Conservation (phyloP, 2,797 vertebrate species). For the Trematomus bernacchii region DNA sequence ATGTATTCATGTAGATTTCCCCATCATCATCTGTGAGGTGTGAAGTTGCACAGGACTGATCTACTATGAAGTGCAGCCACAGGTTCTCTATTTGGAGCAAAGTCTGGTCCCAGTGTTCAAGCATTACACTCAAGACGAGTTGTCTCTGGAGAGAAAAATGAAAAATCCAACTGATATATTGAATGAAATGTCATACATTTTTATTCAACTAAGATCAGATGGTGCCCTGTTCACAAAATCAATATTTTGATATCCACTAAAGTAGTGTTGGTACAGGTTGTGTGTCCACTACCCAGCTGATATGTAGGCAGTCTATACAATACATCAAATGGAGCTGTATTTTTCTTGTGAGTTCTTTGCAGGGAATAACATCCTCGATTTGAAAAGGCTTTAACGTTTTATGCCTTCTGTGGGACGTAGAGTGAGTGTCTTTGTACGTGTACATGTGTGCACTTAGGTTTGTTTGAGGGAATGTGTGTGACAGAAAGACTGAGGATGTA, state of each 20-base stretch:
- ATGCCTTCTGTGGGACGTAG: conserved; percentile 72
- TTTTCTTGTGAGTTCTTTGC: conserved; percentile 51
- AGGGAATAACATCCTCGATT: conserved; percentile 59
- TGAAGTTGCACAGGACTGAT: conserved; percentile 76
- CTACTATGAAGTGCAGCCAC: conserved; percentile 27
- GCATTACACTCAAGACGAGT: conserved; percentile 25
- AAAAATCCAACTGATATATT: conserved; percentile 34
- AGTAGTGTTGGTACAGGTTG: conserved; percentile 53
- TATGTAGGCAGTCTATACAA: conserved; percentile 65
- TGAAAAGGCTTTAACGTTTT: conserved; percentile 66
- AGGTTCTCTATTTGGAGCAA: conserved; percentile 29
- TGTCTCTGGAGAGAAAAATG: conserved; percentile 27
- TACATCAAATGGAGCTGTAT: conserved; percentile 37
- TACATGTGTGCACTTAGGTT: conserved; percentile 56
- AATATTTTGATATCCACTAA: conserved; percentile 55
- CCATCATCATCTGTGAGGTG: conserved; percentile 96
- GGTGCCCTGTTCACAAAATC: conserved; percentile 35
- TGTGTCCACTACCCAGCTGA: conserved; percentile 64
- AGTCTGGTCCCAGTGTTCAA: conserved; percentile 32
- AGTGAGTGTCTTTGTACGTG: conserved; percentile 57
- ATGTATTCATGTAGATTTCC: conserved; percentile 97
- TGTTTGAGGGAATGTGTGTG: conserved; percentile 54
- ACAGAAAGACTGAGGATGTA: conserved; percentile 20
- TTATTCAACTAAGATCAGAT: conserved; percentile 43
- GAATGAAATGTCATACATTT: conserved; percentile 64